Base-by-base conservation (phyloP, 2,113 vertebrate genomes). In the Barbus barbus region DNA sequence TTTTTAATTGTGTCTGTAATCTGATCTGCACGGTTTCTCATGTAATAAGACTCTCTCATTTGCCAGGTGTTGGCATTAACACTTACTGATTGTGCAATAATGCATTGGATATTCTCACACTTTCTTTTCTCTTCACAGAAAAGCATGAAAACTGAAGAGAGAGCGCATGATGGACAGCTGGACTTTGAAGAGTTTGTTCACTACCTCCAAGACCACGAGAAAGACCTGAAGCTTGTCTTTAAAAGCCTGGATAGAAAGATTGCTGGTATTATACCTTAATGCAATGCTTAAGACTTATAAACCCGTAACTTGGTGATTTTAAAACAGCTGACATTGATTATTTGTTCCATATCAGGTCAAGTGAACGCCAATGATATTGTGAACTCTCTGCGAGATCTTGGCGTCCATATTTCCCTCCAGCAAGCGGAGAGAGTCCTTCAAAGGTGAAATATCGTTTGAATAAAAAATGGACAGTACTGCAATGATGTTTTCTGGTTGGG, bases 131-230 rank as follows among this genome's bases (percentile, higher is more conserved):
- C 2, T 26, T 5, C 12, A 22, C 28, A 81, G 79, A 81, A 81
- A 81, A 16, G 11, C 22, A 4, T 5, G 1, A 95, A 96, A 89
- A 93, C 93, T 20, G 96, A 96, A 48, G 96, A 96, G 78, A 94
- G 93, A 16, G 93, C 94, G 78, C 89, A 94, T 0, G 96, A 95
- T 13, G 96, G 94, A 20, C 97, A 98, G 88, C 94, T 99, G 89
- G 97, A 97, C 91, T 98, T 99, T 72, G 97, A 99, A 81, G 97
- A 99, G 83, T 99, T 99, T 76, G 97, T 99, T 72, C 97, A 97
- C 84, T 99, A 99, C 89, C 95, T 99, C 61, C 97, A 98, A 53
- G 98, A 99, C 77, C 96, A 99, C 0, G 97, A 99, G 88, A 99
- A 97, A 89, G 98, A 99, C 63, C 93, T 99, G 91, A 95, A 96